Base-by-base conservation (phyloP, 2,113 vertebrate species). In the Leptobrachium leishanense region DNA sequence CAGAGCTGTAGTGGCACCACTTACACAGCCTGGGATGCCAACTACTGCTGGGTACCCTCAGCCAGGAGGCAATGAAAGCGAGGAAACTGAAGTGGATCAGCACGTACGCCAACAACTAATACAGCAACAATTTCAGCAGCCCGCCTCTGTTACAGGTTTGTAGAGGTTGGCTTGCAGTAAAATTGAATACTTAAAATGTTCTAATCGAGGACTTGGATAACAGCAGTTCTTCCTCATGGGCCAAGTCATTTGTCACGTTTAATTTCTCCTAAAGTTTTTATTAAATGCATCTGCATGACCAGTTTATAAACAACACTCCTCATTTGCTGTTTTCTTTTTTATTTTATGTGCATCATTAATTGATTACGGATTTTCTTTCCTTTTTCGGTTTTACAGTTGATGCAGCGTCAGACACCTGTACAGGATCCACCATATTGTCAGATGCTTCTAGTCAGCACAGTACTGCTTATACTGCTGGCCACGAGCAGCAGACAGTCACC, bases 81-180 rank as follows among this genome's bases (percentile, higher is more conserved):
- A 95, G 84, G 94, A 97, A 75, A 90, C 93, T 7, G 95, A 95
- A 83, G 90, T 92, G 43, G 94, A 96, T 82, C 94, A 94, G 74
- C 92, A 94, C 81, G 91, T 92, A 75, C 89, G 82, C 63, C 93
- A 94, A 81, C 92, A 92, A 6, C 64, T 86, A 76, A 82, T 90
- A 11, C 88, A 91, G 73, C 84, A 90, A 11, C 70, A 69, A 44
- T 72, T 74, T 66, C 85, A 85, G 10, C 86, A 83, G 8, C 77
- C 55, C 64, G 87, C 82, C 7, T 82, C 83, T 12, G 20, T 85
- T 8, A 65, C 64, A 42, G 84, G 84, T 83, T 40, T 62, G 15
- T 39, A 65, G 39, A 13, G 13, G 2, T 40, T n/a, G 20, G 10
- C 40, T 3, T 11, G 9, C 8, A 50, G 46, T 50, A 31, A 31